phyloP scores from a whole-genome alignment of 2,797 vertebrate genomes.

The Champsocephalus gunnari region DNA sequence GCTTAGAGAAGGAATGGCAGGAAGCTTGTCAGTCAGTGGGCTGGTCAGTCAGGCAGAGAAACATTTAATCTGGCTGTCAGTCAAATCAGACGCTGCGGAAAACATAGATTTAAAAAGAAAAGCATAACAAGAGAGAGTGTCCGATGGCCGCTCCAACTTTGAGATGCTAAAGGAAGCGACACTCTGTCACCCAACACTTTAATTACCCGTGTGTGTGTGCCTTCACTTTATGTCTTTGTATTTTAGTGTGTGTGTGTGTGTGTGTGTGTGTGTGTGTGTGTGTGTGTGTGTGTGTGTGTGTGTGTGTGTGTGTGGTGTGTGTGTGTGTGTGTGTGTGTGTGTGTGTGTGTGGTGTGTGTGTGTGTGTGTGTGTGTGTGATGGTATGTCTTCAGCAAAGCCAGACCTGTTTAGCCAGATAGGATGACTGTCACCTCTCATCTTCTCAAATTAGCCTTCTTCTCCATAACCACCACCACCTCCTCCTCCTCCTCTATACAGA shows the following conservation, averaged over 20 bases:
- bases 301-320: constrained; percentile 8
- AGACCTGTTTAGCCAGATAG: constrained; percentile 69
- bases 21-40: constrained; percentile 6
- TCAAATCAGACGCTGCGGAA: constrained; percentile 30
- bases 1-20: neutral
- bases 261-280: constrained; percentile 36
- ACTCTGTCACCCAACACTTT: constrained; percentile 70
- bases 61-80: constrained; percentile 41
- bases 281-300: constrained; percentile 29
- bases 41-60: constrained; percentile 32
- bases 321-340: constrained; percentile 15
- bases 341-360: constrained; percentile 23
- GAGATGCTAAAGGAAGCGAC: constrained; percentile 64
- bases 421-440: constrained; percentile 71
- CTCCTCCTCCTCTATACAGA: constrained; percentile 26
- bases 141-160: constrained; percentile 39
- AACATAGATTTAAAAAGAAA: constrained; percentile 33
- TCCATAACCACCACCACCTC: constrained; percentile 10
- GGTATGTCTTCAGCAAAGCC: constrained; percentile 27
- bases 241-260: constrained; percentile 16
- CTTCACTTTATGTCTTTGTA: neutral
- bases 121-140: constrained; percentile 36
- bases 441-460: constrained; percentile 52
- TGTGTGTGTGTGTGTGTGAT: constrained; percentile 20
- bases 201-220: constrained; percentile 58